These are phyloP conservation scores for Albula goreensis DNA, from an alignment of 2,113 vertebrate species.

Conservation along the genomic window DNA sequence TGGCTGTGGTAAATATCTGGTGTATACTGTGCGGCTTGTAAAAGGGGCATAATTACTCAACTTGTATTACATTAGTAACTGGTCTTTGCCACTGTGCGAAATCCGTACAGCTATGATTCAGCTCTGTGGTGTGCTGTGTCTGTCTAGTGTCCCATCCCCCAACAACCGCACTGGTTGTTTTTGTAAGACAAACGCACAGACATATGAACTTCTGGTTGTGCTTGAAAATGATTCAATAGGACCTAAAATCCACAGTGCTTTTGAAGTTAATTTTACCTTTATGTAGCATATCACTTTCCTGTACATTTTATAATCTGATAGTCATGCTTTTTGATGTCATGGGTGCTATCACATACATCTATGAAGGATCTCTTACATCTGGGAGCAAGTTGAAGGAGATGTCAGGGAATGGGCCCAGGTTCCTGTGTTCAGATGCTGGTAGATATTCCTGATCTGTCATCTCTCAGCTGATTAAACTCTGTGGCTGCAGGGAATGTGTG, in stretches of 20 bases:
- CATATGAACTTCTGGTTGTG: not conserved
- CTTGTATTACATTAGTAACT: not conserved
- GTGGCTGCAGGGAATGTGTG: not conserved
- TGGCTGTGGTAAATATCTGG: not conserved
- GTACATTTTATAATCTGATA: not conserved
- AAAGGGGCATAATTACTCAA: not conserved
- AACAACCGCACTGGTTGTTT: not conserved
- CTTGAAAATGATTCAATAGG: not conserved
- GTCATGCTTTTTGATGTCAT: not conserved
- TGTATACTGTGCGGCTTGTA: not conserved
- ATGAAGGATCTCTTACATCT: not conserved
- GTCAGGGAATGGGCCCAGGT: not conserved
- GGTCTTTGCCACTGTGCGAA: not conserved
- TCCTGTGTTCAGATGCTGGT: not conserved
- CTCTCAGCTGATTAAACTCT: not conserved
- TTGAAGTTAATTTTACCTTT: not conserved
- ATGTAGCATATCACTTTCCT: not conserved
- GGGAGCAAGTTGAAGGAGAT: not conserved
- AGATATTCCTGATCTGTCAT: constrained; percentile 9
- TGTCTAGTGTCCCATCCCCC: not conserved
- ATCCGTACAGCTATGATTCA: not conserved
- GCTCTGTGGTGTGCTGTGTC: not conserved
- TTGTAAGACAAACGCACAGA: not conserved
- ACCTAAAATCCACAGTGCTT: not conserved
- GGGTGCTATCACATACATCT: not conserved